Percentiles rank a stretch among this genome's conserved stretches.
Conservation (phyloP, 2,888 invertebrate genomes). For the Lingula anatina region DNA sequence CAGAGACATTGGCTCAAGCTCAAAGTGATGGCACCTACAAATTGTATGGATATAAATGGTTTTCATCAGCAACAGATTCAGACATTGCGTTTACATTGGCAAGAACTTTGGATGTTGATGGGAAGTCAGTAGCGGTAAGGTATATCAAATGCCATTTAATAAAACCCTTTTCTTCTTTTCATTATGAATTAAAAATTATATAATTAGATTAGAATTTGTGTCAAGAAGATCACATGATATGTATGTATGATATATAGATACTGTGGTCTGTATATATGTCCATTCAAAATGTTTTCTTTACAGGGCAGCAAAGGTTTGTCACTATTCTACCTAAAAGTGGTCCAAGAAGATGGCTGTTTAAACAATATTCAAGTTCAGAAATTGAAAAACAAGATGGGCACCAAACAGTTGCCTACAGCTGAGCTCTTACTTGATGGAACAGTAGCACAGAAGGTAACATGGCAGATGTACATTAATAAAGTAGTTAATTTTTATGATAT, state of each 20-base stretch:
- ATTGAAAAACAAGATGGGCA: constrained; percentile 59
- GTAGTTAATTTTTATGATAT: too few species aligned
- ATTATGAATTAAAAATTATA: background rate
- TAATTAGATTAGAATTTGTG: background rate
- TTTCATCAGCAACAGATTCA: constrained; percentile 59
- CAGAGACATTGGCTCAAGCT: constrained; percentile 55
- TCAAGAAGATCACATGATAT: background rate
- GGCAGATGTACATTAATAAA: too few species aligned
- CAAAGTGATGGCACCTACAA: constrained; percentile 48
- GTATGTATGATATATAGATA: background rate
- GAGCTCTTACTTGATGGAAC: constrained; percentile 58
- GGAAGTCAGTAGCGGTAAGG: constrained; percentile 29
- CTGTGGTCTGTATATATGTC: background rate
- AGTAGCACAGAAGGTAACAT: constrained; percentile 49
- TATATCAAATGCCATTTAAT: background rate
- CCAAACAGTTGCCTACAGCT: constrained; percentile 58
- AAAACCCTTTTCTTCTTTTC: too few species aligned
- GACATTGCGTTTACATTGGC: constrained; percentile 59
- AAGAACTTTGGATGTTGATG: constrained; percentile 51
- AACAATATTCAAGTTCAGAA: constrained; percentile 57
- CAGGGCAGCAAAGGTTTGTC: constrained; percentile 56
- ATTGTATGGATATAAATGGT: constrained; percentile 60
- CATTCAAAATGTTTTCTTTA: too few species aligned
- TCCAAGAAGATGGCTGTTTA: constrained; percentile 47
- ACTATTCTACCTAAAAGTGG: constrained; percentile 55